Base-by-base conservation (phyloP, 2,888 invertebrate genomes). In the Myopa tessellatipennis region DNA sequence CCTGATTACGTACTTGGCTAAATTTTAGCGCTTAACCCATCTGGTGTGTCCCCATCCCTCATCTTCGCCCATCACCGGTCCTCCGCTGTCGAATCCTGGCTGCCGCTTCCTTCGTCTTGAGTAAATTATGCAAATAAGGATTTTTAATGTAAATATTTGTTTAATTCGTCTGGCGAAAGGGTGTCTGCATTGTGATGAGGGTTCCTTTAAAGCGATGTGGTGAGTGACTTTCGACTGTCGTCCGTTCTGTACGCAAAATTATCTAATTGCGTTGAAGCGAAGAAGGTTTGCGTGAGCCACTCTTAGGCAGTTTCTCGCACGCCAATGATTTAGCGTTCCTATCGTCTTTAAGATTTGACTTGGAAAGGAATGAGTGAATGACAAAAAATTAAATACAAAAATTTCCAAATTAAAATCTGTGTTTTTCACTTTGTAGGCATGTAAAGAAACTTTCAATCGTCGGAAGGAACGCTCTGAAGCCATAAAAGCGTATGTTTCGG, bases 111-210 rank as follows among this genome's bases (percentile, higher is more conserved):
- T 52, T 18, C 18, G 68, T 60, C 40, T 80, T 82, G 83, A 84
- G 82, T 86, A 87, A 87, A 86, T 87, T 87, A 87, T 87, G 87
- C 85, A 87, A 87, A 87, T 87, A 86, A 82, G 85, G 86, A 85
- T 87, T 85, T 85, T 84, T 84, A 84, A 83, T 85, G 87, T 85
- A 87, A 87, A 87, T 85, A 87, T 87, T 87, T 86, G 83, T 85
- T 87, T 86, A 86, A 85, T 84, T 85, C 85, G 84, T 82, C 84
- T 83, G 80, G 80, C 60, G 65, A 78, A 68, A 52, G 71, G 76
- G 69, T 76, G 76, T 76, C 70, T 69, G 45, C 69, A 38, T 18
- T 69, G 65, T 76, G 76, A 74, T 74, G 74, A 68, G 74, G 74
- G 68, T 38, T 73, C 36, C 67, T 74, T 75, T 60, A 58, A 26